Base-by-base conservation (phyloP, 2,888 invertebrate species). In the Eustalomyia histrio region DNA sequence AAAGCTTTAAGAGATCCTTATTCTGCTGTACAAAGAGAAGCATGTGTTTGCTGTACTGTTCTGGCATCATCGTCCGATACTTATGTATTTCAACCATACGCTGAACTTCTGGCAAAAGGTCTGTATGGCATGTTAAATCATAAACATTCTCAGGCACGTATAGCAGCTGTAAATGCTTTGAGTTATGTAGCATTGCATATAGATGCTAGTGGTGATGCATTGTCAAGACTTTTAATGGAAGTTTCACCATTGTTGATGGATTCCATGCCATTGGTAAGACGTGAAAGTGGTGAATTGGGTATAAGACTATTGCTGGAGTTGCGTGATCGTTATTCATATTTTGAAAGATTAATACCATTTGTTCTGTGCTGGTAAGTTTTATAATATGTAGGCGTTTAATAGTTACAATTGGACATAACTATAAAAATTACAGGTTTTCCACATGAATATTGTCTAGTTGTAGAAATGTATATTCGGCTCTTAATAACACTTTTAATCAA, bases 171-270 rank as follows among this genome's bases (percentile, higher is more conserved):
- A 12, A 92, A 92, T 88, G 94, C 96, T 57, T 93, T 97, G 82
- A 95, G 95, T 92, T 91, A 84, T 0, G 47, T 90, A 0, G 86
- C 86, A 2, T 89, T 94, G 83, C 93, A 95, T 84, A 87, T 92
- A 57, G 88, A 89, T 57, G 94, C 95, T 2, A 94, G 94, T 87
- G 93, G 92, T 0, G 95, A 95, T 87, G 92, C 92, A 52, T 92
- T 96, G 83, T 94, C 96, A 80, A 92, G 94, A 71, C 94, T 95
- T 0, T 92, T 96, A 21, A 94, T 93, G 0, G 95, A 96, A n/a
- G 92, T 98, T 88, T 97, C 97, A 0, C 97, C 97, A 86, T 92
- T 96, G 84, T 90, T 97, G 5, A 97, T 98, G 92, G 98, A 98
- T 91, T 94, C 95, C 85, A 94, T 95, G 86, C 93, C 94, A 0